Evolutionary conservation across 2,888 invertebrate species (phyloP), one percentile per base, ranked within the genome.

Genomic region (Mythimna pallens): DNA sequence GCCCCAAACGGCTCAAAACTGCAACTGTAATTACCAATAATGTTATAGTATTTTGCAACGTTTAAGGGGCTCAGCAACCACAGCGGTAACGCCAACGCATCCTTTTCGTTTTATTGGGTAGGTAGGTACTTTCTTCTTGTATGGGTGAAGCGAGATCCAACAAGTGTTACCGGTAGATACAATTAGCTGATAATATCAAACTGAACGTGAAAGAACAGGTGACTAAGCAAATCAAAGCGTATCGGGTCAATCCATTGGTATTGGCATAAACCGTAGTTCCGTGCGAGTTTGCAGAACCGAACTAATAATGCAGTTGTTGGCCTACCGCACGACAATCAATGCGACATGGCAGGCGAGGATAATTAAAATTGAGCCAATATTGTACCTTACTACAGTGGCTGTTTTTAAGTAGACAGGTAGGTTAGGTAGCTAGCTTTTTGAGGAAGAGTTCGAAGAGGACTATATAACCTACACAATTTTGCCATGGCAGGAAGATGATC

Each of bases 261-360:
- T 68, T 65, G 57, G 34, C 58, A 8, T 40, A 80, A 84, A 80
- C 86, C 87, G 78, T 64, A 88, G 86, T 88, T 92, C 91, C 91
- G 88, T 84, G 70, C 36, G 82, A 78, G 78, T 86, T 87, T 55
- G n/a, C 43, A 66, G 52, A 57, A 73, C 7, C 2, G 17, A 55
- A 12, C 10, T 55, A 79, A 64, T 63, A 63, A 65, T 10, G 3
- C 14, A 22, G 25, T 10, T 47, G 9, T 14, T 7, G 7, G 12
- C 17, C 17, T 76, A 79, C 75, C 72, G 70, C 82, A 80, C 82
- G 85, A 86, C 84, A 91, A 92, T 91, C 89, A 82, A 92, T 91
- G 83, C 77, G 84, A 61, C 68, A 77, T 86, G 87, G 86, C 78
- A 72, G 80, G 80, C 85, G 81, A 76, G 73, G 73, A 81, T 88